A percentile compares a stretch with the other conserved stretches of the same genome.
Conservation (phyloP, 2,888 invertebrate species). For the Coremacera marginata region DNA sequence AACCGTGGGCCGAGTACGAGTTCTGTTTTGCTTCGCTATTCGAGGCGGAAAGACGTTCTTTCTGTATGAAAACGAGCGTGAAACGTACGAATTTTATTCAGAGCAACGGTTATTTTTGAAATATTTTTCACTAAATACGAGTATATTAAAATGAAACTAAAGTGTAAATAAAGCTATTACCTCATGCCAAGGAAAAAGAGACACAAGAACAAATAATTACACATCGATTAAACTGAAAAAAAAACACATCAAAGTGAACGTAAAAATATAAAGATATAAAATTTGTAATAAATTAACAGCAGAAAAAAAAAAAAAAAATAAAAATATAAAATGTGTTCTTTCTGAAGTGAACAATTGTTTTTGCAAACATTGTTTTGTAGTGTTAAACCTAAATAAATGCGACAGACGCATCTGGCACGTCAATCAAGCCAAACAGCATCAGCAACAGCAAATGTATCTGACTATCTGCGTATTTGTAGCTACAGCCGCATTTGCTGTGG, state of each 20-base stretch:
- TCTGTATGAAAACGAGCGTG: background rate
- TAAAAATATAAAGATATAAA: conserved; percentile 22
- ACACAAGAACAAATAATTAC: conserved; percentile 5
- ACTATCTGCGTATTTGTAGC: background rate
- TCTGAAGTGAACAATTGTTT: conserved; percentile 29
- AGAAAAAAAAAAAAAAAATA: background rate
- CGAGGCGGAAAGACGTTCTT: conserved; percentile 12
- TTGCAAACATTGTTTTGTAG: conserved; percentile 12
- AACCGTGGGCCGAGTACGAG: background rate
- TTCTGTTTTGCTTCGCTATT: conserved; percentile 22
- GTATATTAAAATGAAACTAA: background rate
- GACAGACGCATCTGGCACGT: conserved; percentile 36
- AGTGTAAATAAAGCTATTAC: conserved; percentile 34
- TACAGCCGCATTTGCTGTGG: background rate
- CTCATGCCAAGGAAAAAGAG: conserved; percentile 10
- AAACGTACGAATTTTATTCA: background rate
- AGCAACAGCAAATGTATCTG: conserved; percentile 10
- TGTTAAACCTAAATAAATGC: conserved; percentile 10
- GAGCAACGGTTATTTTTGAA: conserved; percentile 23
- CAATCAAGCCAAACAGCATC: conserved; percentile 23
- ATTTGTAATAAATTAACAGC: background rate
- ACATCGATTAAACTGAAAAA: conserved; percentile 11
- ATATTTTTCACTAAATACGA: background rate
- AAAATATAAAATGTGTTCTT: conserved; percentile 32
- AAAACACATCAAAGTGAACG: background rate